Percentiles rank a stretch among this genome's conserved stretches.
These are phyloP conservation scores for Platycercus adscitus DNA, from an alignment of 2,113 vertebrate species.

Conservation along the genomic window DNA sequence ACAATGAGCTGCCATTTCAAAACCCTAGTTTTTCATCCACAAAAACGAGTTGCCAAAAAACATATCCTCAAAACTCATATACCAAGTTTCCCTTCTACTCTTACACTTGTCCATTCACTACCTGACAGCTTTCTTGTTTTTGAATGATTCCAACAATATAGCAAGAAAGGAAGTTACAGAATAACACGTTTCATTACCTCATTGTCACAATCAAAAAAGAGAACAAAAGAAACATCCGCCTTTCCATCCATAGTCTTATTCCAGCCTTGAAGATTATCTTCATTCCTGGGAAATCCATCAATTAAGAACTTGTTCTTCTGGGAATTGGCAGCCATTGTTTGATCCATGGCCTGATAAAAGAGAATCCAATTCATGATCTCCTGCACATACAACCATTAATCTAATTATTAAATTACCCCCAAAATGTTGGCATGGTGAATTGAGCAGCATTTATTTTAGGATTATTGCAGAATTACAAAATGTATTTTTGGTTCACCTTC, in stretches of 20 bases:
- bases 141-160: neutral
- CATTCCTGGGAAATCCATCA: conserved; percentile 96
- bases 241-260: conserved; percentile 88
- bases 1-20: neutral
- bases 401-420: neutral
- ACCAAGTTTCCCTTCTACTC: neutral
- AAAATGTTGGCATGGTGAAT: neutral
- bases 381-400: neutral
- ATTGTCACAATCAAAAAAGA: conserved; percentile 95
- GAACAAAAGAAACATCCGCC: conserved; percentile 94
- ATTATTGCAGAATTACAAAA: neutral
- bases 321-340: conserved; percentile 79
- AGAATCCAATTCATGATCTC: conserved; percentile 7
- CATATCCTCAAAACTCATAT: neutral
- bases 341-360: conserved; percentile 85
- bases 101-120: neutral
- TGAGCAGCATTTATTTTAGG: neutral
- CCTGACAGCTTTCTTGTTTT: neutral
- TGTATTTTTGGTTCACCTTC: neutral
- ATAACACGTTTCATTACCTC: conserved; percentile 80
- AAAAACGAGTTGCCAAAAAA: neutral
- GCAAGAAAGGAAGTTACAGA: neutral
- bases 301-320: conserved; percentile 94
- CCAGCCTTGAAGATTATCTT: conserved; percentile 97
- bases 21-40: neutral